A percentile compares a stretch with the other conserved stretches of the same genome.
Conservation (phyloP, 1,140 invertebrate species). For the Drosophila cardini region DNA sequence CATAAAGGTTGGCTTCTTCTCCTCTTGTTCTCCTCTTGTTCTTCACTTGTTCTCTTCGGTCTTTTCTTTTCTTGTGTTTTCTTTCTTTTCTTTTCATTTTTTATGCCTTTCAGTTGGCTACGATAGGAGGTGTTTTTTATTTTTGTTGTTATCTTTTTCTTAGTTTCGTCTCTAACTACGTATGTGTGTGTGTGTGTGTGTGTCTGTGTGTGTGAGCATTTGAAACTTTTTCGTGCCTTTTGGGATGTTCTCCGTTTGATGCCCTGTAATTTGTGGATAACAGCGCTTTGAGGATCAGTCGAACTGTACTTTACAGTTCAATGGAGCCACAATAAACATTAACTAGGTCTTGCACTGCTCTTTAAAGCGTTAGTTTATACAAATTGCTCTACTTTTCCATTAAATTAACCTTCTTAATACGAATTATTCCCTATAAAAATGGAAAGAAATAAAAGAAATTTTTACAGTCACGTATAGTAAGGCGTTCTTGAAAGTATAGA, state of each 20-base stretch:
- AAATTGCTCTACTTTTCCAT: no score
- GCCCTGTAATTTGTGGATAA: neutral
- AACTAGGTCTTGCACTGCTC: neutral
- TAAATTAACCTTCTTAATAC: no score
- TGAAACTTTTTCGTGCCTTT: slow-evolving; percentile 11
- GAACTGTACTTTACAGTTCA: slow-evolving; percentile 5
- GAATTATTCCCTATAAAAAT: no score
- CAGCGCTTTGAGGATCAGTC: neutral
- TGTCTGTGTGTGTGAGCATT: neutral
- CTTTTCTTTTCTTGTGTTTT: slow-evolving; percentile 18
- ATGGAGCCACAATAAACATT: neutral
- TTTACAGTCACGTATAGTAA: no score
- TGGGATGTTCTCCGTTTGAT: neutral
- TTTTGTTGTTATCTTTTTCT: slow-evolving; percentile 47
- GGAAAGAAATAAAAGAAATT: no score
- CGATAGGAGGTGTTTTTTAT: slow-evolving; percentile 43
- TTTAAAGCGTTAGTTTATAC: neutral
- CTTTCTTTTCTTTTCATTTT: slow-evolving; percentile 47
- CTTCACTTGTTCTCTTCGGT: neutral
- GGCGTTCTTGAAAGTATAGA: no score
- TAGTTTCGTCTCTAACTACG: slow-evolving; percentile 1
- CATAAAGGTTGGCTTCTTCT: slow-evolving; percentile 53
- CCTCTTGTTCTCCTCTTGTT: neutral
- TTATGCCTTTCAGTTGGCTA: slow-evolving; percentile 51
- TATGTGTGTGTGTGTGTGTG: neutral